phyloP scores from a whole-genome alignment of 1,140 invertebrate genomes.

The Stratiolaelaps scimitus region DNA sequence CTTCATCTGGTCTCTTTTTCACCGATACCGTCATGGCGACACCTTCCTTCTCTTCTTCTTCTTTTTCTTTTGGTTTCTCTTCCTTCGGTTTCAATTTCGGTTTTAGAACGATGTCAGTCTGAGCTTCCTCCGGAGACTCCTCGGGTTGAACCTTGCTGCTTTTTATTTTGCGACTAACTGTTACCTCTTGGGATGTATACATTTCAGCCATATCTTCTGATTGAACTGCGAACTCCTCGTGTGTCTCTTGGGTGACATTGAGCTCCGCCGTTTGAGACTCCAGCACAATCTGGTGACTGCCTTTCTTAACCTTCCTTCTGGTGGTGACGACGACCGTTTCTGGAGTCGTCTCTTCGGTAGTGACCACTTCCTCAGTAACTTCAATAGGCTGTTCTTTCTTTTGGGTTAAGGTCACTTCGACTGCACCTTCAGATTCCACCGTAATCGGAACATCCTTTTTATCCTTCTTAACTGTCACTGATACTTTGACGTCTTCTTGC shows the following conservation, averaged over 20 bases:
- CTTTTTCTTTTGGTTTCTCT: neutral
- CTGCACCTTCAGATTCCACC: constrained; percentile 9
- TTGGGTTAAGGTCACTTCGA: neutral
- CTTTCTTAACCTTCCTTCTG: constrained; percentile 7
- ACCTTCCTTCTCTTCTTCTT: constrained; percentile 26
- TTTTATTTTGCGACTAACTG: constrained; percentile 38
- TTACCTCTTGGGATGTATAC: constrained; percentile 16
- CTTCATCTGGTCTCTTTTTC: constrained; percentile 25
- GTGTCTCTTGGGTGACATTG: constrained; percentile 11
- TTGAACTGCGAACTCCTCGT: constrained; percentile 14
- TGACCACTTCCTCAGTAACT: neutral
- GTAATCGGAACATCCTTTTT: neutral
- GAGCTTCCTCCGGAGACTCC: constrained; percentile 6
- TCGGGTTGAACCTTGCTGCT: constrained; percentile 8
- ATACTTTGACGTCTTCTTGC: neutral
- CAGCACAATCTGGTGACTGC: neutral
- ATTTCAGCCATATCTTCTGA: constrained; percentile 11
- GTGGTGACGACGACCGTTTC: neutral
- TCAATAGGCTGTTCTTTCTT: neutral
- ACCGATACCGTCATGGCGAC: constrained; percentile 8
- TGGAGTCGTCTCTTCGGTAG: neutral
- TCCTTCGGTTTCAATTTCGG: constrained; percentile 28
- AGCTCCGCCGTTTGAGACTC: constrained; percentile 21
- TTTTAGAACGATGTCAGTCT: constrained; percentile 28
- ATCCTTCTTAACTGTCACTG: neutral